A percentile compares a stretch with the other conserved stretches of the same genome.
Conservation (phyloP, 2,888 invertebrate species). For the Xylophagus ater region DNA sequence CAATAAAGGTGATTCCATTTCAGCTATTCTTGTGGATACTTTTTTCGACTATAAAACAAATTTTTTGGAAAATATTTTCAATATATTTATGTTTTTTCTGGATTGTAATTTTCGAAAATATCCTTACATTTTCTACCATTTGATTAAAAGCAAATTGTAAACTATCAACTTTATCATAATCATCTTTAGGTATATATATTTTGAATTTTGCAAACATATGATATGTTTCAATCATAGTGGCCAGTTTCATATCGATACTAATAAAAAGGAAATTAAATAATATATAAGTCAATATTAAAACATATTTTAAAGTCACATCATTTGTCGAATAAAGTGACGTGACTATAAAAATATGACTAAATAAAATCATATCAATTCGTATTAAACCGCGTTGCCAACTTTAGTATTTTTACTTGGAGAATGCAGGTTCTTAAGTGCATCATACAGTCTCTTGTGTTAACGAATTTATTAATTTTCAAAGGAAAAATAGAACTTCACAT, state of each 20-base stretch:
- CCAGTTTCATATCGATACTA: constrained; percentile 62
- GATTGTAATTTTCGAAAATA: neutral
- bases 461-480: too few relatives aligned
- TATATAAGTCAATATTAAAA: constrained; percentile 1
- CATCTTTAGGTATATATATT: constrained; percentile 62
- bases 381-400: too few relatives aligned
- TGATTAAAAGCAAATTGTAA: constrained; percentile 66
- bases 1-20: constrained; percentile 60
- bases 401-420: too few relatives aligned
- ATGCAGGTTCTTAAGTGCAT: too few relatives aligned
- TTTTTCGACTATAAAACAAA: constrained; percentile 32
- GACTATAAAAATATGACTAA: neutral
- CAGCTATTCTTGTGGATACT: constrained; percentile 40
- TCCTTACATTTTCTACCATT: constrained; percentile 58
- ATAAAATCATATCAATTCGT: too few relatives aligned
- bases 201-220: constrained; percentile 54
- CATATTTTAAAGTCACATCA: constrained; percentile 2
- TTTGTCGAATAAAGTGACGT: too few relatives aligned
- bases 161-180: constrained; percentile 66
- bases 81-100: neutral
- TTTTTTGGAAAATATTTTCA: too few relatives aligned
- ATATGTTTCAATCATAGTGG: constrained; percentile 70
- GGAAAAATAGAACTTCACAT: too few relatives aligned
- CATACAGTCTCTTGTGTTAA: too few relatives aligned
- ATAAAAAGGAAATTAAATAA: too few relatives aligned